phyloP scores from a whole-genome alignment of 2,113 vertebrate genomes.

The Pterocles gutturalis region DNA sequence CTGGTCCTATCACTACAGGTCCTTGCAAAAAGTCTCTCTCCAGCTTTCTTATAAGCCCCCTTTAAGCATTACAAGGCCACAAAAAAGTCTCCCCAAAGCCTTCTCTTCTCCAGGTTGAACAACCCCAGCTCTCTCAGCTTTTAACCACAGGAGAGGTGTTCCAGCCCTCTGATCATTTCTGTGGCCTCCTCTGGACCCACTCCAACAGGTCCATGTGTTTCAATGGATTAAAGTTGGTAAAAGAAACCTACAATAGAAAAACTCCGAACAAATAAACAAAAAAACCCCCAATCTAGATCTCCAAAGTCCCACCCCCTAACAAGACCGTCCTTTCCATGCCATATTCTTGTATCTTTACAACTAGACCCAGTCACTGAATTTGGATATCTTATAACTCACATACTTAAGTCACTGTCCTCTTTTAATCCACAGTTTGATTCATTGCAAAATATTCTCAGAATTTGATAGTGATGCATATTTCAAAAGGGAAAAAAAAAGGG shows the following conservation, averaged over 20 bases:
- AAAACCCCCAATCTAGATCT: too few relatives aligned
- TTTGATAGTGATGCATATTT: not conserved
- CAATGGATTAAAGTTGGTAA: not conserved
- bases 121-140: too few relatives aligned
- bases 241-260: not conserved
- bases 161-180: too few relatives aligned
- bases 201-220: not conserved
- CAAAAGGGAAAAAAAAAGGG: not conserved
- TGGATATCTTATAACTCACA: not conserved
- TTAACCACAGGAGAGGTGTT: too few relatives aligned
- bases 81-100: not conserved
- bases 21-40: too few relatives aligned
- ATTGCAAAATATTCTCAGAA: not conserved
- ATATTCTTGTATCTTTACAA: not conserved
- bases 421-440: not conserved
- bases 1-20: not conserved
- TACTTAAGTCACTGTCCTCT: not conserved
- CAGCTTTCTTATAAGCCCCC: not conserved
- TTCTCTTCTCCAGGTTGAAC: not conserved
- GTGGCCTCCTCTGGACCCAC: rapidly evolving
- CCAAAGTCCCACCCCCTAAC: not conserved
- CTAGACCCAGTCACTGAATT: not conserved
- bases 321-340: not conserved
- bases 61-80: not conserved
- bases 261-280: not conserved